phyloP scores from a whole-genome alignment of 2,888 invertebrate genomes.

The Dichetophora obliterata region DNA sequence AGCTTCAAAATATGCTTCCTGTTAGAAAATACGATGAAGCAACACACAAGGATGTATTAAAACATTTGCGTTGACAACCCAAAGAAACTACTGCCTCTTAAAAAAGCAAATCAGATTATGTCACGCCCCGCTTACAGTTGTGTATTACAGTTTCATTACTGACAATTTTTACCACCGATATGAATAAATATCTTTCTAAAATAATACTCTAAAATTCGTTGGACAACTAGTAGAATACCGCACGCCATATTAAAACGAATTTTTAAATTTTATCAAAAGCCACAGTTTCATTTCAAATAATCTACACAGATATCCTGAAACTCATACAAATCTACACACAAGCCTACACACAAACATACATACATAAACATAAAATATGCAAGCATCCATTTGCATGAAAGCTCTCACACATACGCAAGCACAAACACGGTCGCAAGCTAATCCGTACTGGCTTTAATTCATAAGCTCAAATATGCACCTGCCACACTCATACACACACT shows the following conservation, averaged over 20 bases:
- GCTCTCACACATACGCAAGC: not conserved
- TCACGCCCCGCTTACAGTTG: too few species aligned
- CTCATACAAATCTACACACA: not conserved
- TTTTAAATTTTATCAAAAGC: not conserved
- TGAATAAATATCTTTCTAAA: not conserved
- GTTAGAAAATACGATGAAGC: too few species aligned
- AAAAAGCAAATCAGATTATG: too few species aligned
- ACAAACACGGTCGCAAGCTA: not conserved
- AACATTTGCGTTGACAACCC: too few species aligned
- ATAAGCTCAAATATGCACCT: conserved; percentile 15
- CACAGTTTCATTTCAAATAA: not conserved
- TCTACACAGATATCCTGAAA: not conserved
- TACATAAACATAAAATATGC: not conserved
- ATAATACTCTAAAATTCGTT: not conserved
- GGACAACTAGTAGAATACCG: not conserved
- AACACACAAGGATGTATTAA: too few species aligned
- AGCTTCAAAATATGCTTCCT: too few species aligned
- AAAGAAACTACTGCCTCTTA: too few species aligned
- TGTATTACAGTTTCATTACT: too few species aligned
- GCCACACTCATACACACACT: not conserved
- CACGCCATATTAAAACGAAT: not conserved
- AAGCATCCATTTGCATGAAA: too few species aligned
- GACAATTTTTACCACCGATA: too few species aligned
- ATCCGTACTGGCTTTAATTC: conserved; percentile 9
- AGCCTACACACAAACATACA: not conserved